These are phyloP conservation scores for Tinamus major DNA, from an alignment of 2,797 vertebrate species.

Conservation along the genomic window DNA sequence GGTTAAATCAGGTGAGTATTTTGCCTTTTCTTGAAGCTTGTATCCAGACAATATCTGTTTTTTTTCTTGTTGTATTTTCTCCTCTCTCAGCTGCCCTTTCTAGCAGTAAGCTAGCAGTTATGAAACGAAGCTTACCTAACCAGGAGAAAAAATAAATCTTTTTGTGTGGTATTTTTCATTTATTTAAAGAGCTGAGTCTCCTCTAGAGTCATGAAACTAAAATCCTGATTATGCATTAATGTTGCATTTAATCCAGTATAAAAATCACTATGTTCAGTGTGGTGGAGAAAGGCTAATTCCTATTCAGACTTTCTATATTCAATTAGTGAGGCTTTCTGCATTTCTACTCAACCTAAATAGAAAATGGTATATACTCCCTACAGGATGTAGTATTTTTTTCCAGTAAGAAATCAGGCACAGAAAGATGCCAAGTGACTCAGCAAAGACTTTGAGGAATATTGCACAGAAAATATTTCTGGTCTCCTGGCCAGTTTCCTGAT, in stretches of 20 bases:
- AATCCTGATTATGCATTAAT: not conserved
- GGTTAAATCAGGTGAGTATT: not conserved
- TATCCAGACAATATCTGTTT: not conserved
- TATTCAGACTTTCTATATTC: not conserved
- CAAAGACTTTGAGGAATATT: not conserved
- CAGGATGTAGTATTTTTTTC: fast-evolving
- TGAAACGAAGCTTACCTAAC: not conserved
- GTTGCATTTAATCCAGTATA: not conserved
- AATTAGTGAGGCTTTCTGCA: not conserved
- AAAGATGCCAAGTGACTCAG: slow-evolving; percentile 28
- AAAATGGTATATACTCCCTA: not conserved
- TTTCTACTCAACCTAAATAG: not conserved
- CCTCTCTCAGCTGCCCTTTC: not conserved
- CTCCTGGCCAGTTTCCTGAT: not conserved
- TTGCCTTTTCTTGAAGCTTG: not conserved
- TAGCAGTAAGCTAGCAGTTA: not conserved
- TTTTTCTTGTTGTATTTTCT: not conserved
- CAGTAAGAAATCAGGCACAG: not conserved
- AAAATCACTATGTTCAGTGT: not conserved
- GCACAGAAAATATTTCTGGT: not conserved
- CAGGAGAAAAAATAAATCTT: not conserved
- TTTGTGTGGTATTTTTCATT: not conserved
- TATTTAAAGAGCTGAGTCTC: not conserved
- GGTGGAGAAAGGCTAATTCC: not conserved
- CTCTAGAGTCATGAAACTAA: not conserved